These are phyloP conservation scores for Pseudorhiza aurosa DNA, from an alignment of 30 jellyfish, hydroid and myxozoan species.

Conservation along the genomic window DNA sequence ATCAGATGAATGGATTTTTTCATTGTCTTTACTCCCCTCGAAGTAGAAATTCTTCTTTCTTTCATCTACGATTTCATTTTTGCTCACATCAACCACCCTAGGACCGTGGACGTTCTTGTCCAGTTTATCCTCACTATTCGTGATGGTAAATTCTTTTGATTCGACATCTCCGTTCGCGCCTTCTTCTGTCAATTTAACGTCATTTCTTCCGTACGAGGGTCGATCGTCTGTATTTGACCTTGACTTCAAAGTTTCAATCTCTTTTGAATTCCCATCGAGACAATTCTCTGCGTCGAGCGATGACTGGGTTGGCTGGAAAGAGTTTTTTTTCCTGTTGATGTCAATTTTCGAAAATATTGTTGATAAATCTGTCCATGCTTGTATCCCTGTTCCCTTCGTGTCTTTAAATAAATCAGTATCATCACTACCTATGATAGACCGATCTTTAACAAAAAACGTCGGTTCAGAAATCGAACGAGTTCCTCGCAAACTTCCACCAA, in stretches of 20 bases:
- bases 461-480: conserved; percentile 33
- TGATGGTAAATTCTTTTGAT: too few relatives aligned
- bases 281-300: too few relatives aligned
- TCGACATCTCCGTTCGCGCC: too few relatives aligned
- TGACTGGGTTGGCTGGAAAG: too few relatives aligned
- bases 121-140: too few relatives aligned
- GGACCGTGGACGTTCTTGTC: not conserved
- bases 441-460: conserved; percentile 16
- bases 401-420: not conserved
- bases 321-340: not conserved
- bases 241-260: too few relatives aligned
- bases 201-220: too few relatives aligned
- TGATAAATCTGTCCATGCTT: not conserved
- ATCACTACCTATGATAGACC: not conserved
- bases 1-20: too few relatives aligned
- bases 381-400: not conserved
- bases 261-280: too few relatives aligned
- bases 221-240: too few relatives aligned
- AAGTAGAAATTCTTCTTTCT: not conserved
- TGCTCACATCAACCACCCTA: not conserved
- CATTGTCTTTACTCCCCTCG: not conserved
- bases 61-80: not conserved
- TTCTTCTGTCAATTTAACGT: too few relatives aligned
- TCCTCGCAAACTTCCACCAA: conserved; percentile 29
- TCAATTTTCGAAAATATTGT: not conserved